phyloP scores from a whole-genome alignment of 2,113 vertebrate species.

The Cervus canadensis region DNA sequence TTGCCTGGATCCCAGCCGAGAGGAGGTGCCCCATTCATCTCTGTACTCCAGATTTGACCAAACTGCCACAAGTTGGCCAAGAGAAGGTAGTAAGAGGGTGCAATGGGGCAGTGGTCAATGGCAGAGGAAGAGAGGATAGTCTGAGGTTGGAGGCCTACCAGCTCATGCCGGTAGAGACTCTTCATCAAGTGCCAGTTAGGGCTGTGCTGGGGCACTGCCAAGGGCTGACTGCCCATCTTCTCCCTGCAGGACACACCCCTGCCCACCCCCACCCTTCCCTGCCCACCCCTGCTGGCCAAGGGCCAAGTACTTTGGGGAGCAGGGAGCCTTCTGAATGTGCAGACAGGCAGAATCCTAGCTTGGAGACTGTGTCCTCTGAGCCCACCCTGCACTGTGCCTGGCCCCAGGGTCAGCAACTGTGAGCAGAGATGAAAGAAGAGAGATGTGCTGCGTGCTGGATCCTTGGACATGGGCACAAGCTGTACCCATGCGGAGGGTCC shows the following conservation, averaged over 20 bases:
- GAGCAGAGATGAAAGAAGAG: background rate
- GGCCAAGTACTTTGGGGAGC: constrained; percentile 10
- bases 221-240: constrained; percentile 2
- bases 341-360: background rate
- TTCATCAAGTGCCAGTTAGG: background rate
- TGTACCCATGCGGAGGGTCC: background rate
- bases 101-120: background rate
- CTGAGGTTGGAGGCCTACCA: background rate
- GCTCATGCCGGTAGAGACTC: background rate
- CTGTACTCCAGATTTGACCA: background rate
- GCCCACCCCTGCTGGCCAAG: background rate
- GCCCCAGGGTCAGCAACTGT: background rate
- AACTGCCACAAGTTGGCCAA: background rate
- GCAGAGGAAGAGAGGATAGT: background rate
- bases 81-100: background rate
- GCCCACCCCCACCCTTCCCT: background rate
- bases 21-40: background rate
- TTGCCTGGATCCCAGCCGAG: background rate
- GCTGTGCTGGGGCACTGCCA: background rate
- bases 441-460: background rate
- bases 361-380: background rate
- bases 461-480: background rate
- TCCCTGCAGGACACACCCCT: background rate
- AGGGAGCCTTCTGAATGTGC: background rate
- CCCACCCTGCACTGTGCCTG: background rate